Evolutionary conservation across 2,797 vertebrate genomes (phyloP), one percentile per base, ranked within the genome.

Genomic region (Enteromius viviparus): DNA sequence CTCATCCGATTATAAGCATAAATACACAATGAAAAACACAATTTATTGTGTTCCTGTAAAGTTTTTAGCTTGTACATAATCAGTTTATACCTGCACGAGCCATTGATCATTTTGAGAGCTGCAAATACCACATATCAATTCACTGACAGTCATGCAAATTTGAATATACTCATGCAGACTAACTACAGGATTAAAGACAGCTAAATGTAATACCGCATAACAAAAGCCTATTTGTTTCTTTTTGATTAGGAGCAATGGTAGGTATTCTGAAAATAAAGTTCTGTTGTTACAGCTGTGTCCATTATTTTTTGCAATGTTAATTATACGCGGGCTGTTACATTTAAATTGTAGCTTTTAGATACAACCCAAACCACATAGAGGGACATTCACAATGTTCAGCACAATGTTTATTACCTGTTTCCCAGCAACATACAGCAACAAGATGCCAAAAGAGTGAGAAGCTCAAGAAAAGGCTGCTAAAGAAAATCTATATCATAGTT

Each of bases 371-470:
- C 40, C 49, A 68, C 78, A 78, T 53, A 23, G 62, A 37, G 42
- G 55, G 69, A 21, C 42, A 64, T 72, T 85, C 58, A 64, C 66
- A 23, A 68, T 51, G 49, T 72, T 82, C 53, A 83, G 81, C 78
- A 85, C 69, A 71, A 76, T 85, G 85, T 85, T 72, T 82, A 85
- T 77, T 68, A 87, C 80, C 80, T 87, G 88, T 87, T 88, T 88
- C 84, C 85, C 82, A 87, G 88, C 84, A 87, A 89, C 84, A 87
- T 84, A 84, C 85, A 88, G 85, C 82, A 85, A 85, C 82, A 88
- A 81, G 71, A 87, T 81, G 70, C 66, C 66, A 78, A 77, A 84
- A 84, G 76, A 49, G 21, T 64, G 29, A 81, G 34, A 85, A 85
- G 81, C 82, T 83, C 53, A 77, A 72, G 51, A 49, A 64, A 75